phyloP scores from a whole-genome alignment of 1,140 invertebrate species.

The Drosophila pachea region DNA sequence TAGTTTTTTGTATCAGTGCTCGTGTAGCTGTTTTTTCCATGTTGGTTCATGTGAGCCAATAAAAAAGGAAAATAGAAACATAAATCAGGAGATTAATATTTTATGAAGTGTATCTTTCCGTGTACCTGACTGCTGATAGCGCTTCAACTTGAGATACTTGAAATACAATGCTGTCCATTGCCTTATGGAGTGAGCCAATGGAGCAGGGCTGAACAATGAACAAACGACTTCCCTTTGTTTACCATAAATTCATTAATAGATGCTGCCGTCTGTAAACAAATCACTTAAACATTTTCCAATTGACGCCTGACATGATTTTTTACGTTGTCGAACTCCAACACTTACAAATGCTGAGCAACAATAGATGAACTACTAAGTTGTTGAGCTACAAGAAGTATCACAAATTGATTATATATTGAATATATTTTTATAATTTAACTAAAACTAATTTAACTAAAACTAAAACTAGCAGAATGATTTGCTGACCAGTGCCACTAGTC shows the following conservation, averaged over 20 bases:
- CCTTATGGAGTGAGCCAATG: slow-evolving; percentile 15
- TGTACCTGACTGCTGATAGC: slow-evolving; percentile 30
- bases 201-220: slow-evolving; percentile 41
- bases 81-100: slow-evolving; percentile 77
- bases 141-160: slow-evolving; percentile 36
- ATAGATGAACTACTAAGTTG: slow-evolving; percentile 72
- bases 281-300: slow-evolving; percentile 77
- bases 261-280: slow-evolving; percentile 77
- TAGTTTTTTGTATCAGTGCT: slow-evolving; percentile 12
- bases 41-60: slow-evolving; percentile 51
- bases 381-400: slow-evolving; percentile 73
- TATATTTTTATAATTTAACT: too few relatives aligned
- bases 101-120: slow-evolving; percentile 72
- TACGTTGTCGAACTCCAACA: slow-evolving; percentile 32
- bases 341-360: slow-evolving; percentile 28
- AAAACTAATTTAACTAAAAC: slow-evolving; percentile 13
- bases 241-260: slow-evolving; percentile 78
- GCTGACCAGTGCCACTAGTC: slow-evolving; percentile 17
- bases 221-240: slow-evolving; percentile 77
- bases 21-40: slow-evolving; percentile 13
- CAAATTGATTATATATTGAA: slow-evolving; percentile 55
- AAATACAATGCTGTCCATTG: slow-evolving; percentile 37
- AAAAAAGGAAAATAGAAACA: slow-evolving; percentile 75
- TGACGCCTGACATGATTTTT: slow-evolving; percentile 77
- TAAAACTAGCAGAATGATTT: slow-evolving; percentile 20